These are phyloP conservation scores for Octonoba sinensis DNA, from an alignment of 2,888 invertebrate genomes.

Conservation along the genomic window DNA sequence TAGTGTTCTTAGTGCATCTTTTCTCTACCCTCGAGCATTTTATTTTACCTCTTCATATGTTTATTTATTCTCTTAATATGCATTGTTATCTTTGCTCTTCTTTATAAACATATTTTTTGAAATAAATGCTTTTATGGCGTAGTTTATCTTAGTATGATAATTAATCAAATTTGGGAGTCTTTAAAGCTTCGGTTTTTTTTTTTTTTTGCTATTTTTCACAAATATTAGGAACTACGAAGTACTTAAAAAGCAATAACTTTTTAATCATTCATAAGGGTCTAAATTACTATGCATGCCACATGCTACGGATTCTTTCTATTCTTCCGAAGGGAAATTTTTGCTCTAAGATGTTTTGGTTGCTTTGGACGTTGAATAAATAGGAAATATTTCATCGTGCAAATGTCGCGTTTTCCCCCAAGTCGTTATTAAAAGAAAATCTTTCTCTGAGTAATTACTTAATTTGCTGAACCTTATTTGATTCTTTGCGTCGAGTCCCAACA, in stretches of 20 bases:
- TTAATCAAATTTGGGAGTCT: slow-evolving; percentile 36
- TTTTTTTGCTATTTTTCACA: slow-evolving; percentile 17
- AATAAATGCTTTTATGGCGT: slow-evolving; percentile 43
- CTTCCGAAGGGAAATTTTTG: too few species aligned
- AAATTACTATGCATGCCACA: too few species aligned
- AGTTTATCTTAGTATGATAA: slow-evolving; percentile 42
- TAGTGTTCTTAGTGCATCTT: slow-evolving; percentile 35
- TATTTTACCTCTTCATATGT: slow-evolving; percentile 49
- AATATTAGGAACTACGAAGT: slow-evolving; percentile 21
- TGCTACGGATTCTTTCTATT: too few species aligned
- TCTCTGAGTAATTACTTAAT: too few species aligned
- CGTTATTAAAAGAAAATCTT: too few species aligned
- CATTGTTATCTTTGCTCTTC: slow-evolving; percentile 23
- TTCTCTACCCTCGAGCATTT: slow-evolving; percentile 45
- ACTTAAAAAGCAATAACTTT: slow-evolving; percentile 31
- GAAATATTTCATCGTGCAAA: too few species aligned
- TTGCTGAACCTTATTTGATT: too few species aligned
- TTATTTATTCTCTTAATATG: slow-evolving; percentile 44
- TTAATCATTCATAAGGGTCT: slow-evolving; percentile 8
- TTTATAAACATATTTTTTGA: slow-evolving; percentile 33
- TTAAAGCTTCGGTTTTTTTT: slow-evolving; percentile 1
- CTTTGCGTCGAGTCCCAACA: too few species aligned
- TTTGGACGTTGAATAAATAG: too few species aligned
- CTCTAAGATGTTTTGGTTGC: too few species aligned
- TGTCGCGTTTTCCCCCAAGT: too few species aligned